phyloP scores from a whole-genome alignment of 1,140 invertebrate species.

The Lepidurus packardi region DNA sequence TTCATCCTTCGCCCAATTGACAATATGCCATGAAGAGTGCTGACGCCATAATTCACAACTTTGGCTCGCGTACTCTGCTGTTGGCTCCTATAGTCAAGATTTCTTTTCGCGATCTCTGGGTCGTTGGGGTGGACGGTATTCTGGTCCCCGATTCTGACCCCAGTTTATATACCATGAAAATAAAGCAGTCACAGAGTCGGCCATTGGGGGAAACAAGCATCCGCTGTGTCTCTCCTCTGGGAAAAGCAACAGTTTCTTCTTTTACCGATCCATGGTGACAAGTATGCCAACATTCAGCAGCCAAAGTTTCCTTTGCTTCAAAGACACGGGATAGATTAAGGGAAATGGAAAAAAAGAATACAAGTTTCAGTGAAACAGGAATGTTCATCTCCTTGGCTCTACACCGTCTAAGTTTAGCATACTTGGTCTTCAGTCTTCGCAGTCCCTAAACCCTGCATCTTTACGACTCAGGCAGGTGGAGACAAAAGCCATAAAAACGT shows the following conservation, averaged over 20 bases:
- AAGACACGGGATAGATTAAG: background rate
- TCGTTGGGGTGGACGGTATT: no score
- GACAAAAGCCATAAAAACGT: constrained; percentile 22
- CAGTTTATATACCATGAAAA: background rate
- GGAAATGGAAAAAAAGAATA: background rate
- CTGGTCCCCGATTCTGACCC: background rate
- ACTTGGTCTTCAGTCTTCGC: background rate
- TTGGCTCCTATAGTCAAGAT: no score
- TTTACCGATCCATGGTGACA: background rate
- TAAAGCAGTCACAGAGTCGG: background rate
- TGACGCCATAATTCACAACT: background rate
- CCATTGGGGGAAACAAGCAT: background rate
- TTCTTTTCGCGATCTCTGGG: no score
- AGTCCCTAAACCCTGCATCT: background rate
- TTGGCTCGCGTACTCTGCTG: background rate
- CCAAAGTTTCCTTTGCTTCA: background rate
- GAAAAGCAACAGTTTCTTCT: background rate
- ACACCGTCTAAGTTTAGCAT: background rate
- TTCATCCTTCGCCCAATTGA: background rate
- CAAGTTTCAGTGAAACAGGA: no score
- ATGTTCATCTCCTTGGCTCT: background rate
- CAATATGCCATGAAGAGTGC: constrained; percentile 9
- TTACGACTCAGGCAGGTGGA: constrained; percentile 10
- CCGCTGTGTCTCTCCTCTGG: background rate
- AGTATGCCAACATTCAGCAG: background rate